These are phyloP conservation scores for Serinus canaria DNA, from an alignment of 2,113 vertebrate genomes.

Conservation along the genomic window DNA sequence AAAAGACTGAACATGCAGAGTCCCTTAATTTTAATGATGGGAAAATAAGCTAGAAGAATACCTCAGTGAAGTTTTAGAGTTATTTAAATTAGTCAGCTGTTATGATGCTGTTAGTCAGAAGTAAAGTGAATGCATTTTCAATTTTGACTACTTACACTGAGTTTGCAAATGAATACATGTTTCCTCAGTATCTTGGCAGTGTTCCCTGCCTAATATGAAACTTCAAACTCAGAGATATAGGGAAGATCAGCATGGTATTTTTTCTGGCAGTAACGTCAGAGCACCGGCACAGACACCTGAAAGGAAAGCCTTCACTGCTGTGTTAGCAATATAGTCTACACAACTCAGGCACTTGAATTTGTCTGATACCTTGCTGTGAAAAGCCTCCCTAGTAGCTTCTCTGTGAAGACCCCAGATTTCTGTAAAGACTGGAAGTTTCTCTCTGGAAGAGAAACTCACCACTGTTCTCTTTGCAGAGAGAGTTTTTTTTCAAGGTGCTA, in stretches of 20 bases:
- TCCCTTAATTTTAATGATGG: neutral
- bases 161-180: neutral
- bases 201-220: neutral
- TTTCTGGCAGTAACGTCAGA: neutral
- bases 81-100: neutral
- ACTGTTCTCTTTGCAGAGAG: neutral
- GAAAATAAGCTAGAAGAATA: neutral
- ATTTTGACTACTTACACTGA: neutral
- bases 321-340: neutral
- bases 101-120: neutral
- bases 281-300: neutral
- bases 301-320: neutral
- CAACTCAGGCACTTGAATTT: neutral
- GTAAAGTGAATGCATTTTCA: neutral
- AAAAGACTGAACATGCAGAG: neutral
- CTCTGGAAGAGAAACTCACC: neutral
- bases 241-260: neutral
- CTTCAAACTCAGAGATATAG: neutral
- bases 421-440: neutral
- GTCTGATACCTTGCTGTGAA: neutral
- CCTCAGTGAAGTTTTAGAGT: neutral
- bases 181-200: neutral
- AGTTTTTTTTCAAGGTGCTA: neutral
- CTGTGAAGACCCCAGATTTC: neutral
- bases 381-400: neutral